A percentile compares a stretch with the other conserved stretches of the same genome.
phyloP scores from a whole-genome alignment of 1,140 invertebrate genomes.

The Pseudomyrmex pallidus region DNA sequence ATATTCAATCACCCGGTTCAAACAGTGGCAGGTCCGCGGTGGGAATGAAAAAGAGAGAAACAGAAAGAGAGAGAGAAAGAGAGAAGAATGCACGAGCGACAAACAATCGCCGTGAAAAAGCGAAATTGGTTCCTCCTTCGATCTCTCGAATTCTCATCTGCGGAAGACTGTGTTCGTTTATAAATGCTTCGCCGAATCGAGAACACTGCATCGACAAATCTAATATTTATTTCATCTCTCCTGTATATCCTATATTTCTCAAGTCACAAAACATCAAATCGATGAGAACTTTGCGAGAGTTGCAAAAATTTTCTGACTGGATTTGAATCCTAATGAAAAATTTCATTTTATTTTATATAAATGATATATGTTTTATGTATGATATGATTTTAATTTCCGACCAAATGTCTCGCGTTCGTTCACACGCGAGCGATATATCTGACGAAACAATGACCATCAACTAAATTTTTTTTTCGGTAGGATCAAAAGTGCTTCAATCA shows the following conservation, averaged over 20 bases:
- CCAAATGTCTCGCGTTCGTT: no score
- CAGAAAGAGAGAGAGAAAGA: neutral
- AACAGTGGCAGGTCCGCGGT: conserved; percentile 42
- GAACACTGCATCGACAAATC: conserved; percentile 15
- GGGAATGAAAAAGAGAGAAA: conserved; percentile 3
- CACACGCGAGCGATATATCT: no score
- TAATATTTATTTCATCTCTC: neutral
- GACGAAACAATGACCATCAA: neutral
- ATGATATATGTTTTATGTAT: no score
- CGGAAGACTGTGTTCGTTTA: conserved; percentile 6
- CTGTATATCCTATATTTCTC: neutral
- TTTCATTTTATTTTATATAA: no score
- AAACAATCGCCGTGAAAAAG: conserved; percentile 50
- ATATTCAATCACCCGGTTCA: conserved; percentile 69
- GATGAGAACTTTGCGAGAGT: neutral
- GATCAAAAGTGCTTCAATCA: neutral
- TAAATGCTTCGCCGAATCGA: conserved; percentile 17
- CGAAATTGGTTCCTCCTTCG: conserved; percentile 24
- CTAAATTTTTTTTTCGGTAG: neutral
- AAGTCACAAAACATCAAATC: neutral
- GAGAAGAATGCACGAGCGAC: conserved; percentile 36
- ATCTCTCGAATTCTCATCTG: conserved; percentile 38
- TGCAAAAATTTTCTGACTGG: neutral
- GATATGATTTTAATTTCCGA: no score
- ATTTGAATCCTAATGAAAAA: no score